Base-by-base conservation (phyloP, 1,140 invertebrate genomes). In the Macrostomum lignano region DNA sequence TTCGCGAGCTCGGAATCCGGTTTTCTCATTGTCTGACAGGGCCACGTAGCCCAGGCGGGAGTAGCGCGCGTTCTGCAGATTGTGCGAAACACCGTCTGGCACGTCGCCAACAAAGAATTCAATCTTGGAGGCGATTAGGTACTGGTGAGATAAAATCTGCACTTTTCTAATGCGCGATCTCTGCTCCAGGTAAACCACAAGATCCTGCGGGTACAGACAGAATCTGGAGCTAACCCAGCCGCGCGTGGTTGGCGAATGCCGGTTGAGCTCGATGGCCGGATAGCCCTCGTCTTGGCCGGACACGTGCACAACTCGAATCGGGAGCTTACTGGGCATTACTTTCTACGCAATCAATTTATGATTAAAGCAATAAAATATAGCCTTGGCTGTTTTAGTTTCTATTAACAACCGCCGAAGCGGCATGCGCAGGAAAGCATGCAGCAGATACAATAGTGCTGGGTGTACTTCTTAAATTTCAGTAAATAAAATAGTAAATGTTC, bases 71-170 rank as follows among this genome's bases (percentile, higher is more conserved):
- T 51, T 59, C 24, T 55, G 47, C 7, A 51, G 37, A 5, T 42
- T 30, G 10, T 45, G 38, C 9, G 44, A 31, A 7, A 42, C 35
- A 19, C 45, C 48, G 31, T 51, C 46, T 13, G 52, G 48, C 5
- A 60, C 47, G 45, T 60, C 58, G 9, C 60, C 60, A 36, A 61
- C 51, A 45, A 44, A 57, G 34, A 62, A 49, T 38, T 62, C 58
- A 17, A 61, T 50, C 39, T 53, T 55, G 14, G 55, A 57, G 7
- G 58, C 59, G 51, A 88, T 81, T 4, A 79, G 63, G 54, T 70
- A 78, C 52, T 84, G 77, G 58, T 88, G 81, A 15, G 74, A 74
- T 10, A 88, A 56, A 7, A 88, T 65, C 59, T 88, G 79, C 38
- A 88, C 71, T 51, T 75, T 73, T 39, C 71, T 69, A 10, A 86